A percentile compares a stretch with the other conserved stretches of the same genome.
Evolutionary conservation across 2,797 vertebrate genomes (phyloP).

Genomic region (Fundulus diaphanus): DNA sequence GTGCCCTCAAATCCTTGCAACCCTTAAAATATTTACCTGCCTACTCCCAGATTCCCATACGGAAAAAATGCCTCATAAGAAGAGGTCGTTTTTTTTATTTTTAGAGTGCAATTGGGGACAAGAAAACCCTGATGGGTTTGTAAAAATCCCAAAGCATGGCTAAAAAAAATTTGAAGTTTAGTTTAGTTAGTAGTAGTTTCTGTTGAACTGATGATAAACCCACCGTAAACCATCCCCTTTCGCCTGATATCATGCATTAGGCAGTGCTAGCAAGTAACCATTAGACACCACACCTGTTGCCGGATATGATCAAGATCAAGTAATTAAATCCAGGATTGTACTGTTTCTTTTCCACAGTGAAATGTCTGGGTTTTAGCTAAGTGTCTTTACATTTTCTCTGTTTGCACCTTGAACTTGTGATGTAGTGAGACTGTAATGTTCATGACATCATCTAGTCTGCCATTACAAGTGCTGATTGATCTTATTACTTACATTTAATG

Average conservation of each 20-base stretch:
- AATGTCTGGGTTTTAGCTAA: neutral
- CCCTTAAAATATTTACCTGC: too few species aligned
- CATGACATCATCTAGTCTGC: neutral
- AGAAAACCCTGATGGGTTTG: neutral
- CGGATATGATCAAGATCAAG: neutral
- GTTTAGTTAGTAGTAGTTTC: too few species aligned
- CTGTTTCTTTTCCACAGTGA: neutral
- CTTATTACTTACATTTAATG: neutral
- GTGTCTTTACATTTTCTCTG: neutral
- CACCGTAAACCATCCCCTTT: neutral
- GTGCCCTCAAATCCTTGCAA: neutral
- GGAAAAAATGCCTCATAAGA: neutral
- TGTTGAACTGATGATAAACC: too few species aligned
- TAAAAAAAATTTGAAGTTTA: neutral
- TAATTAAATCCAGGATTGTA: neutral
- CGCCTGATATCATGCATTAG: neutral
- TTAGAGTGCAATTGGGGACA: neutral
- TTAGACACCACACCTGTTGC: neutral
- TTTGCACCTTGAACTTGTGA: neutral
- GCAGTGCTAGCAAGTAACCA: neutral
- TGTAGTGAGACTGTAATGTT: neutral
- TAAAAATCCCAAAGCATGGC: neutral
- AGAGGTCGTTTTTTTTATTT: neutral
- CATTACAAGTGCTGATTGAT: neutral
- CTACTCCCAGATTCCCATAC: neutral